Evolutionary conservation across 2,113 vertebrate species (phyloP).

Genomic region (Pycnonotus jocosus): DNA sequence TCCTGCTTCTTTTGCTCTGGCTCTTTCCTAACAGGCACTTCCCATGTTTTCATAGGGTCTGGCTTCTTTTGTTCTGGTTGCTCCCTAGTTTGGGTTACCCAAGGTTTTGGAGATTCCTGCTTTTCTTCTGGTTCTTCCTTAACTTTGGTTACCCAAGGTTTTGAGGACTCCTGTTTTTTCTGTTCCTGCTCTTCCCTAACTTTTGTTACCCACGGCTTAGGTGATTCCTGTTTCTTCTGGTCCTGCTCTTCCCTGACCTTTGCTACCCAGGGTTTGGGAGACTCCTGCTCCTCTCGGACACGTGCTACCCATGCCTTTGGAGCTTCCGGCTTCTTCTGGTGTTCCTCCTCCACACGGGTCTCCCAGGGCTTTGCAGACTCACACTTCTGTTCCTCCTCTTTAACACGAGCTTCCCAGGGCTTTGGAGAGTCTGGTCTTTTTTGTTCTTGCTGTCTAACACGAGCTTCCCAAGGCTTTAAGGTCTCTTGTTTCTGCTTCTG

Average conservation of each 20-base stretch:
- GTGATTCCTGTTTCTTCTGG: conserved; percentile 51
- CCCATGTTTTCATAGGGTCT: conserved; percentile 62
- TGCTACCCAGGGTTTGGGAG: conserved; percentile 60
- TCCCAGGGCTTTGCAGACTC: conserved; percentile 66
- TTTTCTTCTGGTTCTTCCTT: conserved; percentile 73
- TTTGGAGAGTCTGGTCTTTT: conserved; percentile 45
- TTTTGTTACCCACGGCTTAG: conserved; percentile 45
- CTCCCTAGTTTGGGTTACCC: conserved; percentile 68
- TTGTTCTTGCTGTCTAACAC: conserved; percentile 55
- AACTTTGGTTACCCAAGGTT: conserved; percentile 30
- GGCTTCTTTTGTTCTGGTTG: conserved; percentile 57
- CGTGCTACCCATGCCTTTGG: conserved; percentile 80
- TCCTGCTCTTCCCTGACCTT: conserved; percentile 73
- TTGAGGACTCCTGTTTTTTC: conserved; percentile 51
- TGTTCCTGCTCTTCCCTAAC: conserved; percentile 71
- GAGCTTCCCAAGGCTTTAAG: conserved; percentile 63
- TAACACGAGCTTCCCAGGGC: conserved; percentile 68
- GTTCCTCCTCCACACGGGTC: conserved; percentile 40
- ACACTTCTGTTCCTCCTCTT: conserved; percentile 32
- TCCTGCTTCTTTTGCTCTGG: conserved; percentile 68
- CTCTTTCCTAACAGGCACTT: conserved; percentile 34
- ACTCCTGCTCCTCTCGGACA: conserved; percentile 28
- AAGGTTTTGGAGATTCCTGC: conserved; percentile 70
- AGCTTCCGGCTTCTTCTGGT: conserved; percentile 70
- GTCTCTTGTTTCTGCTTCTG: conserved; percentile 61